These are phyloP conservation scores for Plebejus anna DNA, from an alignment of 2,888 invertebrate genomes.

Conservation along the genomic window DNA sequence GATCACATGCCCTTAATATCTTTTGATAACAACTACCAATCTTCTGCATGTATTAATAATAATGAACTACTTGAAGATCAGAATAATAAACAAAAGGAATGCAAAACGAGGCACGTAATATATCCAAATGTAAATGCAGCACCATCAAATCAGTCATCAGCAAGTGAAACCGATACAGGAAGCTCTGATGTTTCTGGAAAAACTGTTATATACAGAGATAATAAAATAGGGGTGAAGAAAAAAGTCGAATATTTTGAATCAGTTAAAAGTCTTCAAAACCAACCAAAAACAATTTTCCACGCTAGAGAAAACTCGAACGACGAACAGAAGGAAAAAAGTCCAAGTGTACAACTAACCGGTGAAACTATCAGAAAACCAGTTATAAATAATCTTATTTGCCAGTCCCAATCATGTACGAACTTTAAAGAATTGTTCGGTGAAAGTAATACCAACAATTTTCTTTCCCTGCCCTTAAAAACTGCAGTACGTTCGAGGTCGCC, in stretches of 20 bases:
- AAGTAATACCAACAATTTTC: conserved; percentile 80
- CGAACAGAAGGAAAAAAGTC: conserved; percentile 52
- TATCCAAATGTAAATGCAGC: conserved; percentile 56
- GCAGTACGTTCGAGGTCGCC: conserved; percentile 71
- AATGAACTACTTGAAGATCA: conserved; percentile 35
- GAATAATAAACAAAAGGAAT: conserved; percentile 67
- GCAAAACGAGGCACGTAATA: conserved; percentile 64
- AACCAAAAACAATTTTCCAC: conserved; percentile 70
- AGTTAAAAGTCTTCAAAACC: conserved; percentile 76
- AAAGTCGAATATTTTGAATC: conserved; percentile 91
- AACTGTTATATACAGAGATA: conserved; percentile 82
- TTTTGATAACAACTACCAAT: conserved; percentile 19
- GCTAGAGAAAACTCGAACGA: conserved; percentile 71
- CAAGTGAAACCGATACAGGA: conserved; percentile 85
- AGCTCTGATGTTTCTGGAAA: conserved; percentile 86
- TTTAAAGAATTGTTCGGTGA: conserved; percentile 92
- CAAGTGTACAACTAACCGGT: conserved; percentile 36
- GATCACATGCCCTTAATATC: conserved; percentile 30
- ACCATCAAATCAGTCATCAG: conserved; percentile 66
- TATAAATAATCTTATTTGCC: conserved; percentile 59
- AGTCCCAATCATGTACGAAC: conserved; percentile 86
- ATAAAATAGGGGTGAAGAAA: conserved; percentile 83
- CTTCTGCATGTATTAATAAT: background rate
- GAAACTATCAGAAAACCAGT: conserved; percentile 46
- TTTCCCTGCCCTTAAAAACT: conserved; percentile 73